Percentiles rank a stretch among this genome's conserved stretches.
phyloP scores from a whole-genome alignment of 2,888 invertebrate genomes.

The Mimas tiliae region DNA sequence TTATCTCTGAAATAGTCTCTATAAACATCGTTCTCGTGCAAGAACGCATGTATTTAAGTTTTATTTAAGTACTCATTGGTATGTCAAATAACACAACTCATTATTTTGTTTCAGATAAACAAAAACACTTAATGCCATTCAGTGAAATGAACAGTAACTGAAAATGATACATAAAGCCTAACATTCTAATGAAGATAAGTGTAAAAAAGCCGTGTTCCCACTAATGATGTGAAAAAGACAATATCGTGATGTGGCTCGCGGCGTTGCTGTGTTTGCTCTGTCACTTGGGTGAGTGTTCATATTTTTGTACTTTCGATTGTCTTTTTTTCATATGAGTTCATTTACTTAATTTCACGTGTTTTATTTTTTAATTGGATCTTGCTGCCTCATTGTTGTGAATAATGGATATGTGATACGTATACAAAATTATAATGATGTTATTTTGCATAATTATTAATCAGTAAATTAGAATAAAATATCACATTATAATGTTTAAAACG shows the following conservation, averaged over 20 bases:
- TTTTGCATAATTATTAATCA: too few species aligned
- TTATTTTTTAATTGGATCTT: neutral
- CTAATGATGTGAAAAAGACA: slow-evolving; percentile 75
- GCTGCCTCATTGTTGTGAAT: neutral
- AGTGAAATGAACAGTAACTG: slow-evolving; percentile 30
- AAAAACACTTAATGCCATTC: slow-evolving; percentile 14
- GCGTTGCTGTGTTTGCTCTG: slow-evolving; percentile 69
- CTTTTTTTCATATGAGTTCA: neutral
- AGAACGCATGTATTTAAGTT: neutral
- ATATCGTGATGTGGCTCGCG: slow-evolving; percentile 69
- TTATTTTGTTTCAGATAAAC: slow-evolving; percentile 27
- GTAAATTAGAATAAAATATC: too few species aligned
- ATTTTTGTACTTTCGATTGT: slow-evolving; percentile 11
- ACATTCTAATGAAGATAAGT: slow-evolving; percentile 46
- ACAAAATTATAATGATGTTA: too few species aligned
- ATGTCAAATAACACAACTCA: slow-evolving; percentile 9
- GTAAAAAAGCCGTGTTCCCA: slow-evolving; percentile 45
- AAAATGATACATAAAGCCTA: slow-evolving; percentile 29
- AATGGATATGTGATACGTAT: too few species aligned
- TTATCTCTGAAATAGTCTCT: too few species aligned
- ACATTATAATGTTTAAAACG: too few species aligned
- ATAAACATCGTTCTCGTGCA: too few species aligned
- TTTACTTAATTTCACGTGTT: too few species aligned
- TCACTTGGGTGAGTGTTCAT: slow-evolving; percentile 65
- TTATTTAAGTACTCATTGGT: neutral